Evolutionary conservation across 2,888 invertebrate species (phyloP).

Genomic region (Leptinotarsa haldemani): DNA sequence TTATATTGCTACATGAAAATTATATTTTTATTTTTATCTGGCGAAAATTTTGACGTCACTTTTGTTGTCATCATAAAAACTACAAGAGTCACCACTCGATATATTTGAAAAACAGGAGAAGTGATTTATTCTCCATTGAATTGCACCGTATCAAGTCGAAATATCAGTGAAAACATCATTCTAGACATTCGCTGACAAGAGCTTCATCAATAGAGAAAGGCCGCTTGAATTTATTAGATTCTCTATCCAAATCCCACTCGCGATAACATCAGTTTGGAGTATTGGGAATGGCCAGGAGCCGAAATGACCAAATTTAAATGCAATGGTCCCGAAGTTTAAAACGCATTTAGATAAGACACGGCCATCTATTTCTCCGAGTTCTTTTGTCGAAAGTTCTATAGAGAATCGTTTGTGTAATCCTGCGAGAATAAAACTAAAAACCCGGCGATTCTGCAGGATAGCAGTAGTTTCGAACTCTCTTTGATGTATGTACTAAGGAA

Average conservation of each 20-base stretch:
- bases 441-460: not conserved
- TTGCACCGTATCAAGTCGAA: no score
- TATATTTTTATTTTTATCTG: no score
- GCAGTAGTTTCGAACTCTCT: not conserved
- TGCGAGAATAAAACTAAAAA: slow-evolving; percentile 18
- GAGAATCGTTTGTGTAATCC: slow-evolving; percentile 44
- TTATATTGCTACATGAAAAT: no score
- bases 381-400: slow-evolving; percentile 56
- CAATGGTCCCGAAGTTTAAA: slow-evolving; percentile 65
- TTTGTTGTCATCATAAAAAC: no score
- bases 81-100: no score
- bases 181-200: slow-evolving; percentile 1
- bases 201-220: not conserved
- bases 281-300: slow-evolving; percentile 37
- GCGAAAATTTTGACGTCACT: no score
- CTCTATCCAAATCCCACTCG: slow-evolving; percentile 24
- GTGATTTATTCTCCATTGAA: no score
- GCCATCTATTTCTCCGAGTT: slow-evolving; percentile 61
- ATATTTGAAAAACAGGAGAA: no score
- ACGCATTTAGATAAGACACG: slow-evolving; percentile 66
- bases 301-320: slow-evolving; percentile 61
- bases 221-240: slow-evolving; percentile 14
- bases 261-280: slow-evolving; percentile 44
- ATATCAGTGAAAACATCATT: not conserved
- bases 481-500: no score